Base-by-base conservation (phyloP, 2,113 vertebrate species). In the Cyprinodon brontotheroides region DNA sequence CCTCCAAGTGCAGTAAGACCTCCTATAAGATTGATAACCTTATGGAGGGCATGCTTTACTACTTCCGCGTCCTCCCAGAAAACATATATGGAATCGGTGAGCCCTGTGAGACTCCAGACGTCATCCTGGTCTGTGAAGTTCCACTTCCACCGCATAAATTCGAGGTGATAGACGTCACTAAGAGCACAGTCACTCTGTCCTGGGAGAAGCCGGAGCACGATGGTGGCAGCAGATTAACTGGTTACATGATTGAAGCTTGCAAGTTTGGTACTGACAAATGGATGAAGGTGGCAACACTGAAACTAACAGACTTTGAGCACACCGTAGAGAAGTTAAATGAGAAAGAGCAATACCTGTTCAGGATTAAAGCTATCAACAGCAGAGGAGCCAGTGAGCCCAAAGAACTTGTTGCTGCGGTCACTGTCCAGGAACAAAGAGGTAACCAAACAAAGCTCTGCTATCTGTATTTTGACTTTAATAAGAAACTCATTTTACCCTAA, bases 191-290 rank as follows among this genome's bases (percentile, higher is more conserved):
- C 38, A 92, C 91, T n/a, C 95, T 99, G 74, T 94, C 95, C 70
- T 99, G 98, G 98, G 97, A 98, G 72, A 99, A 99, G 84, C 98
- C 98, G n/a, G 94, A 95, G 60, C 97, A 99, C 1, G 98, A 99
- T 70, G 98, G 98, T 12, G 98, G 98, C 68, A 98, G 96, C 93
- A 95, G 98, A 83, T 87, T 99, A 86, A 97, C 93, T 1, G 96
- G 95, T 61, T 99, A 99, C 45, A 83, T 98, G 36, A 94, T 99
- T 41, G 98, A 99, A 87, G 98, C 98, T 82, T 97, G 98, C 91
- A 97, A 91, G 91, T 95, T 96, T 77, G 97, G 96, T 70, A 97
- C 96, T 4, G 97, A 99, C 74, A 96, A 96, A 73, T 99, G 98
- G 98, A 94, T 99, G 96, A 99, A 97, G 83, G 96, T 97, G 64